A percentile compares a stretch with the other conserved stretches of the same genome.
phyloP scores from a whole-genome alignment of 2,113 vertebrate species.

The Phasianus colchicus region DNA sequence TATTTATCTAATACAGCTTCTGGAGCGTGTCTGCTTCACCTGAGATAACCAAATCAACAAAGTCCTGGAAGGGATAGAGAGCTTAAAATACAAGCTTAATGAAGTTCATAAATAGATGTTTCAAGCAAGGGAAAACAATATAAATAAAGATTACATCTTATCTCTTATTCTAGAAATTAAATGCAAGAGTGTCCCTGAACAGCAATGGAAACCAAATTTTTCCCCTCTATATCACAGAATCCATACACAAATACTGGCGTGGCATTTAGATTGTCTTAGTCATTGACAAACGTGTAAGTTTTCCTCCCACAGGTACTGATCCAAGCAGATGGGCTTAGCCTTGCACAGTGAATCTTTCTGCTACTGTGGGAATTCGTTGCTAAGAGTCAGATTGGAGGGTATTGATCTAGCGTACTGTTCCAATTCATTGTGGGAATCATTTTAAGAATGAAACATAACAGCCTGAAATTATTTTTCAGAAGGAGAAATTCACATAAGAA shows the following conservation, averaged over 20 bases:
- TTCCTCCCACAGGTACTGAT: not conserved
- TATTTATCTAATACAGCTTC: not conserved
- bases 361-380: not conserved
- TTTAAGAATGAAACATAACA: not conserved
- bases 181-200: not conserved
- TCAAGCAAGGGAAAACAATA: not conserved
- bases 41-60: not conserved
- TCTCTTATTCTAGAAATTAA: not conserved
- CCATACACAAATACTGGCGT: not conserved
- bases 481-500: not conserved
- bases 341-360: not conserved
- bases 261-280: not conserved
- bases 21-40: not conserved
- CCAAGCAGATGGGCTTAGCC: not conserved
- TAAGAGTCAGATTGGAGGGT: not conserved
- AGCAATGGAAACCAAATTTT: not conserved
- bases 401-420: not conserved
- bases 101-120: not conserved
- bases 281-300: rapidly evolving
- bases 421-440: not conserved
- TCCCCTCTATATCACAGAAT: not conserved
- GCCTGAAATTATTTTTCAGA: not conserved
- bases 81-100: not conserved
- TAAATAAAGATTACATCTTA: not conserved
- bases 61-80: not conserved